A percentile compares a stretch with the other conserved stretches of the same genome.
Evolutionary conservation across 2,113 vertebrate species (phyloP).

Genomic region (Chaetodon auriga): DNA sequence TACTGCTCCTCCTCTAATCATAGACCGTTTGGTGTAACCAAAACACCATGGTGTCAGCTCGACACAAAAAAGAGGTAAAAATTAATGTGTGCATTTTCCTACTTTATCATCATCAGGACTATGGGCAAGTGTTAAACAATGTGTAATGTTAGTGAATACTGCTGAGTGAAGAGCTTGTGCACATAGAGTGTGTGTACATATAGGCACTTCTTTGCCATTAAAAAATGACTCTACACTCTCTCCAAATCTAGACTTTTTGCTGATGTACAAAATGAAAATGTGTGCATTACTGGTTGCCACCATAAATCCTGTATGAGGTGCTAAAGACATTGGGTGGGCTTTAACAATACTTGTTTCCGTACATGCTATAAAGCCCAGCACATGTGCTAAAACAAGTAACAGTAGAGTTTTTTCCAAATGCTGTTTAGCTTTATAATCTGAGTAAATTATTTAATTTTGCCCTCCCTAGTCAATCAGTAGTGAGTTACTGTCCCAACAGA

Average conservation of each 20-base stretch:
- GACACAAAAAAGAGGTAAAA: background rate
- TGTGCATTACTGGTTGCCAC: no score
- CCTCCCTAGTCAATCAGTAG: no score
- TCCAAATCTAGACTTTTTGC: background rate
- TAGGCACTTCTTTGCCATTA: no score
- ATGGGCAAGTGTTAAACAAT: background rate
- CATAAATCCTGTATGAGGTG: no score
- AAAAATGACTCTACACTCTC: background rate
- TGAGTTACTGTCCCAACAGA: background rate
- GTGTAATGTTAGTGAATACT: background rate
- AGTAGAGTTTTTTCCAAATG: no score
- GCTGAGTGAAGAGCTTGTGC: no score
- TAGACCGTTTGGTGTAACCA: background rate
- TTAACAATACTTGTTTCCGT: background rate
- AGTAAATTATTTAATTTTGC: background rate
- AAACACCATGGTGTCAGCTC: background rate
- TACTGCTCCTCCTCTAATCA: background rate
- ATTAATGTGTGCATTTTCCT: background rate
- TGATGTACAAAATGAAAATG: background rate
- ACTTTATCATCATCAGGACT: background rate
- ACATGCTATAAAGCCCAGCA: background rate
- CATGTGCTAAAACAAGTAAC: background rate
- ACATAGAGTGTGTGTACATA: background rate
- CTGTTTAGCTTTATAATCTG: background rate
- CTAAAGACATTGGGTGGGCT: background rate